Evolutionary conservation across 2,888 invertebrate species (phyloP).

Genomic region (Lasioglossum marginatum): DNA sequence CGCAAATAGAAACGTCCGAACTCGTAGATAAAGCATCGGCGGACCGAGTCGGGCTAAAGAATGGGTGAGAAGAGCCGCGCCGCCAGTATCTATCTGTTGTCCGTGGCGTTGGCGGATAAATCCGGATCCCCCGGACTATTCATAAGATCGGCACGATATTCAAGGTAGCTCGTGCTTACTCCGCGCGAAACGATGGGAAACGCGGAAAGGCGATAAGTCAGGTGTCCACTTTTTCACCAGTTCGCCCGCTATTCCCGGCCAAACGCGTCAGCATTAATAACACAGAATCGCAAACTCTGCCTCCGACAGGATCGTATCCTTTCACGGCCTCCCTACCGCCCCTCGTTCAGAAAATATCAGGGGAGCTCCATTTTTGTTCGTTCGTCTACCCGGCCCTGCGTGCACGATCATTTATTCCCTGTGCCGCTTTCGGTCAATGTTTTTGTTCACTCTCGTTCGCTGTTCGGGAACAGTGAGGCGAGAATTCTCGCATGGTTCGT

Average conservation of each 20-base stretch:
- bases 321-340: not conserved
- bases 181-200: slow-evolving; percentile 11
- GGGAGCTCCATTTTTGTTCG: not conserved
- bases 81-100: slow-evolving; percentile 13
- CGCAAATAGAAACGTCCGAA: slow-evolving; percentile 51
- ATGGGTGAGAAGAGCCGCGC: slow-evolving; percentile 9
- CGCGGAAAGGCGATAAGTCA: slow-evolving; percentile 36
- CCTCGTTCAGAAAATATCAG: not conserved
- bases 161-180: slow-evolving; percentile 25
- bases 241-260: not conserved
- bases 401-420: not conserved
- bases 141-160: slow-evolving; percentile 35
- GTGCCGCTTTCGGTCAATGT: not conserved
- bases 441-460: not conserved
- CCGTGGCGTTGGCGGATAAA: slow-evolving; percentile 23
- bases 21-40: slow-evolving; percentile 38
- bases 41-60: slow-evolving; percentile 15
- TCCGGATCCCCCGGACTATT: slow-evolving; percentile 22
- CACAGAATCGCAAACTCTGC: slow-evolving; percentile 6
- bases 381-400: not conserved
- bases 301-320: slow-evolving; percentile 12
- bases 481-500: not conserved
- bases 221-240: slow-evolving; percentile 26
- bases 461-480: not conserved
- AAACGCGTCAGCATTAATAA: slow-evolving; percentile 36